These are phyloP conservation scores for Drosophila cracens DNA, from an alignment of 2,888 invertebrate species.

Conservation along the genomic window DNA sequence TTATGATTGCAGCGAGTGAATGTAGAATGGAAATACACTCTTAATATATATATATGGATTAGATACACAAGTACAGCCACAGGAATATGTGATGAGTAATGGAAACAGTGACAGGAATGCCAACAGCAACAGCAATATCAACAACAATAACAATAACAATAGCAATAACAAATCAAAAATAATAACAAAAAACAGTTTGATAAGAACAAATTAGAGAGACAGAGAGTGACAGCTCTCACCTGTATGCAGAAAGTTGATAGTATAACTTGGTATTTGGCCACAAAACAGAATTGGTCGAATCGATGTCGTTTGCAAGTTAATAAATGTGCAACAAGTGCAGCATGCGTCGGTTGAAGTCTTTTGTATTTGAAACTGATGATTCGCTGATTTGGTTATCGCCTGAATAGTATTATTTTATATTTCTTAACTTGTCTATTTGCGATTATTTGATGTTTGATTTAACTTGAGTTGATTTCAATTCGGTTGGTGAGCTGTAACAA, in stretches of 20 bases:
- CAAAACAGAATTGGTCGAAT: not conserved
- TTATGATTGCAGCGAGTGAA: not conserved
- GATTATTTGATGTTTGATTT: not conserved
- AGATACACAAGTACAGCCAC: not conserved
- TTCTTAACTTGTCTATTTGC: not conserved
- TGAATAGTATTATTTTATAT: not conserved
- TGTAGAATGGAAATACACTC: not conserved
- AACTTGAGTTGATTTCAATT: not conserved
- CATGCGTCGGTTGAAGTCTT: conserved; percentile 3
- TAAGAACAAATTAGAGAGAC: not conserved
- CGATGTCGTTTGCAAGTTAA: not conserved
- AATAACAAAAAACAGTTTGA: not conserved
- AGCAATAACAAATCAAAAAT: not conserved
- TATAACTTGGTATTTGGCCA: not conserved
- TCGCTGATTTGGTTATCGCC: not conserved
- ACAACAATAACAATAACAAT: not conserved
- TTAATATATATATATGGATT: not conserved
- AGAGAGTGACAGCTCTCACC: not conserved
- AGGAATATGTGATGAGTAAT: not conserved
- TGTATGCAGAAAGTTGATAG: not conserved
- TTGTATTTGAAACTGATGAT: not conserved
- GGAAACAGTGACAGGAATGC: not conserved
- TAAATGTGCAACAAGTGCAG: not conserved
- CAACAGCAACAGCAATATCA: not conserved
- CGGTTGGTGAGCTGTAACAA: not conserved